These are phyloP conservation scores for Fissipunctia ypsillon DNA, from an alignment of 2,888 invertebrate species.

Conservation along the genomic window DNA sequence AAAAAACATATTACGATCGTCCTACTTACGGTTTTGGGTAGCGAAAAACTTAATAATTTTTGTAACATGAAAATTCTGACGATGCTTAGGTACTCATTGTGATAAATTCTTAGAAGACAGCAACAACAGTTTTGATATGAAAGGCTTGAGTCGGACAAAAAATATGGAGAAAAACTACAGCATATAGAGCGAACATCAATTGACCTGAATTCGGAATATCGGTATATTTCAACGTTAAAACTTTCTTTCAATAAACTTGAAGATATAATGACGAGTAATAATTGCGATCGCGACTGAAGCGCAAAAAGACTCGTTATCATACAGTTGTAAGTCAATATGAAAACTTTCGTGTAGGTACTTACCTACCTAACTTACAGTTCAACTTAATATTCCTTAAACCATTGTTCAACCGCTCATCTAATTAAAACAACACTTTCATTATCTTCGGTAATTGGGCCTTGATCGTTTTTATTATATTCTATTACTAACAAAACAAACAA, in stretches of 20 bases:
- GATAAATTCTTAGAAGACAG: conserved; percentile 8
- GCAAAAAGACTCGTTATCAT: not conserved
- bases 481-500: not conserved
- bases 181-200: conserved; percentile 6
- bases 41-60: conserved; percentile 47
- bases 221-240: not conserved
- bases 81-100: conserved; percentile 26
- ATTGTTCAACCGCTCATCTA: not conserved
- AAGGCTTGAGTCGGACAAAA: conserved; percentile 10
- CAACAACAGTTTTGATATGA: conserved; percentile 17
- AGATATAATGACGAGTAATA: not conserved
- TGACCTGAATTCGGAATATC: conserved; percentile 32
- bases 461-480: not conserved
- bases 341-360: not conserved
- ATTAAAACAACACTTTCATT: not conserved
- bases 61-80: conserved; percentile 30
- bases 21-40: conserved; percentile 26
- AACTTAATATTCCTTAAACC: not conserved
- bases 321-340: not conserved
- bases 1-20: conserved; percentile 41
- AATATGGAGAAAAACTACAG: conserved; percentile 28
- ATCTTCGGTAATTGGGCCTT: not conserved
- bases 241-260: not conserved
- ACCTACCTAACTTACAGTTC: not conserved
- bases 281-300: not conserved